phyloP scores from a whole-genome alignment of 2,797 vertebrate genomes.

The Pogonophryne albipinna region DNA sequence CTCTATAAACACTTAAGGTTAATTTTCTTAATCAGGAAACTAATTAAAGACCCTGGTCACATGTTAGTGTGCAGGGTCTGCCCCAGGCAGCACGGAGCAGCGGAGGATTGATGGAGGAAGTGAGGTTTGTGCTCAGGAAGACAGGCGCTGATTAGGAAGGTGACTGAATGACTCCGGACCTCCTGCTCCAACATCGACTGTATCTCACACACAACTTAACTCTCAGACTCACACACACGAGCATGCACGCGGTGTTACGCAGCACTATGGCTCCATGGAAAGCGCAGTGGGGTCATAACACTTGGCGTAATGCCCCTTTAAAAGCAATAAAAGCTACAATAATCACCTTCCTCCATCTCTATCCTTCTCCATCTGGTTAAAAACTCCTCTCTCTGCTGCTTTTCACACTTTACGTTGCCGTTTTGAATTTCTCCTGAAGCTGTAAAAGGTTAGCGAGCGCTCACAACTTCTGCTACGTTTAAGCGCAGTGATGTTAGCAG shows the following conservation, averaged over 20 bases:
- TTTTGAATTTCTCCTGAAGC: constrained; percentile 58
- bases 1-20: constrained; percentile 2
- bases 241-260: constrained; percentile 21
- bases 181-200: neutral
- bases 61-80: neutral
- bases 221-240: constrained; percentile 39
- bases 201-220: constrained; percentile 8
- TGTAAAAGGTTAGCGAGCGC: constrained; percentile 54
- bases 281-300: constrained; percentile 65
- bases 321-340: constrained; percentile 69
- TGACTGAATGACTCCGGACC: constrained; percentile 19
- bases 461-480: constrained; percentile 59
- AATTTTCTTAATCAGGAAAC: constrained; percentile 21
- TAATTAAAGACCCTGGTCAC: constrained; percentile 1
- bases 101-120: constrained; percentile 20
- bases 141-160: constrained; percentile 25
- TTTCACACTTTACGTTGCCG: constrained; percentile 49
- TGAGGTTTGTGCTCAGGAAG: constrained; percentile 29
- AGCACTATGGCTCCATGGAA: constrained; percentile 57
- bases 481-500: constrained; percentile 58
- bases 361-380: constrained; percentile 73
- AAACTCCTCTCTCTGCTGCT: constrained; percentile 54
- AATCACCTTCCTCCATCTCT: constrained; percentile 61
- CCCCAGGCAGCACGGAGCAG: neutral
- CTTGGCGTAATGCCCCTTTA: constrained; percentile 70